phyloP scores from a whole-genome alignment of 1,140 invertebrate species.

The Venturia canescens region DNA sequence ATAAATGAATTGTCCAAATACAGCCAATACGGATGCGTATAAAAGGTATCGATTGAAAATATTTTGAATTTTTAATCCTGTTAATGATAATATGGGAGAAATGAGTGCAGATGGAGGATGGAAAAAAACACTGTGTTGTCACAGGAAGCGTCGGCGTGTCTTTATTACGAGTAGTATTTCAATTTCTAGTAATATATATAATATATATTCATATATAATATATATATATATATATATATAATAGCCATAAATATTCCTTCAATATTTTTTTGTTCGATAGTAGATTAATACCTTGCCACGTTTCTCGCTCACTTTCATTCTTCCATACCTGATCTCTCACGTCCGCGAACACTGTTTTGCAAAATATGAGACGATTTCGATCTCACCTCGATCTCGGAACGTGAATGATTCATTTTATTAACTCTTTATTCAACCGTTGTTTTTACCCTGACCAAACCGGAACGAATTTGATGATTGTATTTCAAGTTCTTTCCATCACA shows the following conservation, averaged over 20 bases:
- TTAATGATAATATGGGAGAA: not conserved
- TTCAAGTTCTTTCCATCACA: not conserved
- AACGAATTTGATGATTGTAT: not conserved
- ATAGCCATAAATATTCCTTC: constrained; percentile 28
- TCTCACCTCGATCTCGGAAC: constrained; percentile 13
- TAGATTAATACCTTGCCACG: constrained; percentile 31
- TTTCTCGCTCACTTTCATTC: constrained; percentile 39
- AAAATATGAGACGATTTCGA: constrained; percentile 58
- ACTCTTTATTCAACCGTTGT: not conserved
- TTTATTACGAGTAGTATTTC: constrained; percentile 76
- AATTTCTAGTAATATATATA: constrained; percentile 67
- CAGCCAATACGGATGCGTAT: too few species aligned
- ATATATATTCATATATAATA: constrained; percentile 25
- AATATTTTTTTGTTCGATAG: constrained; percentile 11
- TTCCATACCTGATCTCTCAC: constrained; percentile 19
- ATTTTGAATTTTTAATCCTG: too few species aligned
- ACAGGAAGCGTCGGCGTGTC: constrained; percentile 75
- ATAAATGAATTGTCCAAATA: too few species aligned
- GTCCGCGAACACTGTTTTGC: constrained; percentile 54
- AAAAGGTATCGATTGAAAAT: too few species aligned
- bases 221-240: constrained; percentile 39
- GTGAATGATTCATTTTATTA: not conserved
- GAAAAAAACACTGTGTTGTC: constrained; percentile 51
- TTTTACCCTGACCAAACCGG: constrained; percentile 8
- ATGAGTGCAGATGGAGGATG: not conserved